Conservation (phyloP, 2,797 vertebrate species). For the Mormyrops boulengeri region DNA sequence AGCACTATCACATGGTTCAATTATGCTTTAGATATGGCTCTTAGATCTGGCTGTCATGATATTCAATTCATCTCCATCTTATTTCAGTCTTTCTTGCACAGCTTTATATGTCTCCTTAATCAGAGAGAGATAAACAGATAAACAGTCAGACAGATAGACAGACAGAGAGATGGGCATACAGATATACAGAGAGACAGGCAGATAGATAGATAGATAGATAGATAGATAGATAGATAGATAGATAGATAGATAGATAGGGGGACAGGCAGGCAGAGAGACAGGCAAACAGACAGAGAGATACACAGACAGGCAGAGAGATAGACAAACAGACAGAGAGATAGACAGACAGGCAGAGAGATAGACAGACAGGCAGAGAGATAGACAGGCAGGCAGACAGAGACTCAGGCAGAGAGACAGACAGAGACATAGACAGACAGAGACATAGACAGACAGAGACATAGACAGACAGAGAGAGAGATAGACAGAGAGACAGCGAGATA, state of each 20-base stretch:
- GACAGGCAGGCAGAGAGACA: neutral
- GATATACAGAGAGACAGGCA: neutral
- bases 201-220: neutral
- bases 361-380: neutral
- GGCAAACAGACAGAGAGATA: neutral
- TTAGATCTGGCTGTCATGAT: neutral
- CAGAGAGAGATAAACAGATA: neutral
- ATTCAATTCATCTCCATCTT: neutral
- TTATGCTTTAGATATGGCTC: neutral
- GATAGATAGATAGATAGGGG: neutral
- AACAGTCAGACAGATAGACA: neutral
- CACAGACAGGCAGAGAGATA: neutral
- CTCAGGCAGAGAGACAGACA: neutral
- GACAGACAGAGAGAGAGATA: neutral
- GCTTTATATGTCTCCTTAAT: neutral
- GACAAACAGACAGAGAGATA: neutral
- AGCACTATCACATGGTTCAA: neutral
- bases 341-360: neutral
- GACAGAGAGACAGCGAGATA: neutral
- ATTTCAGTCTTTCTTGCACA: neutral
- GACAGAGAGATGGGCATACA: neutral
- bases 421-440: neutral
- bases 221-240: neutral
- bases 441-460: no score
- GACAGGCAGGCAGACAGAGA: neutral